Evolutionary conservation across 2,797 vertebrate genomes (phyloP), one percentile per base, ranked within the genome.

Genomic region (Peromyscus melanophrys): DNA sequence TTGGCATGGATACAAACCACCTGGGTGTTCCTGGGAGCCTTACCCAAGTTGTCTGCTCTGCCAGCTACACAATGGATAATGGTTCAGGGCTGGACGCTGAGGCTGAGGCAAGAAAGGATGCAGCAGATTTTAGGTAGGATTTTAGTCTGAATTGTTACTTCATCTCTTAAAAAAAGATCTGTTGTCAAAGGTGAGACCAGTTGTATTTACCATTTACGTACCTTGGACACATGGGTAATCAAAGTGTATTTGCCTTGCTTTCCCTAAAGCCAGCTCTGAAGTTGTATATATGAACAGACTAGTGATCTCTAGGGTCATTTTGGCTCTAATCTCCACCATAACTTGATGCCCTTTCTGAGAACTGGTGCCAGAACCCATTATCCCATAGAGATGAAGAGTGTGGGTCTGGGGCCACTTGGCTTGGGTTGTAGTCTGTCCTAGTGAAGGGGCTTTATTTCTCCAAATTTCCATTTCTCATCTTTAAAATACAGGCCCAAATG

Each of bases 121-220:
- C 55, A 69, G 92, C 43, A 11, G 37, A 81, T 59, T 92, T 81
- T 17, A 6, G 78, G 40, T 3, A 59, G n/a, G 7, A 52, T 46
- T 93, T 92, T 61, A 93, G 84, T 46, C 4, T 6, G 8, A 7
- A 86, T 92, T 76, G 92, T 91, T 86, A n/a, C 90, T 90, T 93
- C 46, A 5, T 67, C 13, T 94, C 46, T 95, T 69, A 11, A 61
- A 76, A 55, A 63, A 21, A 57, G 19, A 14, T 19, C 49, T 63
- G 4, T 83, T 61, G 69, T 57, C 77, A 89, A 61, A 71, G 19
- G 21, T 16, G 9, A 65, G 55, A 31, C 29, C 4, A 2, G 85
- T 86, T 69, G 21, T 57, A 9, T 29, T 43, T 67, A 29, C 91
- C 27, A 17, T 67, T 6, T 37, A 1, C 0, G 0, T 52, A 34